Evolutionary conservation across 2,888 invertebrate genomes (phyloP), one percentile per base, ranked within the genome.

Genomic region (Altica lythri): DNA sequence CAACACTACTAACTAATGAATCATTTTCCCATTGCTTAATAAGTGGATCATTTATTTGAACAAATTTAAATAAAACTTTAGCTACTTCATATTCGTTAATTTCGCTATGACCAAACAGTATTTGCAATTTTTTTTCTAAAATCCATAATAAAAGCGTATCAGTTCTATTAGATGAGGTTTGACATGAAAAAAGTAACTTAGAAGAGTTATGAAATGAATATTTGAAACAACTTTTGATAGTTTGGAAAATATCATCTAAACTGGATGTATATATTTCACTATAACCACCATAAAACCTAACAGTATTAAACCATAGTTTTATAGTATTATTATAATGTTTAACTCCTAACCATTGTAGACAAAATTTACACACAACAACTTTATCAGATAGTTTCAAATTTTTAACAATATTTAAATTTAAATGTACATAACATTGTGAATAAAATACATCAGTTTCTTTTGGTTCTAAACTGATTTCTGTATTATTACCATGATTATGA

Each of bases 131-230:
- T 63, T 81, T 83, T 65, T 86, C 85, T 72, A 85, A 78, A 1
- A 85, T 74, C 84, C 84, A 85, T 35, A 86, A 72, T 1, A 85
- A 71, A 17, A 86, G 58, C 68, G 78, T 82, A 61, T 84, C 79
- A 47, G 75, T 79, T 25, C 77, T 75, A 12, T 70, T 65, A 1
- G 77, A 67, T 0, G 79, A 75, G 47, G 78, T 65, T 19, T 75
- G 73, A 63, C 80, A 81, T 71, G 78, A 79, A 22, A 85, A 67
- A 18, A 84, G 72, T 29, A 85, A 72, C 72, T 82, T 84, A 64
- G 81, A 78, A 70, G 81, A 78, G 5, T 80, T 77, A 1, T 80
- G 75, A 55, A 82, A 78, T 40, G 80, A 79, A 25, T 81, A 80
- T 53, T 75, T 75, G n/a, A 80, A 77, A 62, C 80, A 72, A 55